Evolutionary conservation across 2,113 vertebrate species (phyloP).

Genomic region (Nannospalax galili): DNA sequence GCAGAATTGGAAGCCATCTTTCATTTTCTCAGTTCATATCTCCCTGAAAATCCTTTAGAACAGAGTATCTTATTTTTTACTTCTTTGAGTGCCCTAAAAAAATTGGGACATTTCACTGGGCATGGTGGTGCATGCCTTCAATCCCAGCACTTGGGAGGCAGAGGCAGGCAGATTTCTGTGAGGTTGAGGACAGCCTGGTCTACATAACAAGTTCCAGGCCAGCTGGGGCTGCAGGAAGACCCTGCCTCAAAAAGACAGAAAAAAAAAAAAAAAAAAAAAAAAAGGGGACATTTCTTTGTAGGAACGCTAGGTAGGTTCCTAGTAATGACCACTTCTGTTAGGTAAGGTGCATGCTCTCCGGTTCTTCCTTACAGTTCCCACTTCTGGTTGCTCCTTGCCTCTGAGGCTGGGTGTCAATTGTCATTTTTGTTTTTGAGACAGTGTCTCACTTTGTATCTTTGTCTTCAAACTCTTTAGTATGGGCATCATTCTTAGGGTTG

Average conservation of each 20-base stretch:
- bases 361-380: background rate
- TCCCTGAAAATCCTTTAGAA: conserved; percentile 17
- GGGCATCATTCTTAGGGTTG: background rate
- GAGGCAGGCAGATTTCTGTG: no score
- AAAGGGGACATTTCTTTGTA: background rate
- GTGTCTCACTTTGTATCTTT: background rate
- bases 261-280: no score
- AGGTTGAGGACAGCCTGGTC: no score
- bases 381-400: background rate
- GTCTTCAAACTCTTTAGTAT: background rate
- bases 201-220: no score
- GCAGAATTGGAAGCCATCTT: background rate
- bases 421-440: background rate
- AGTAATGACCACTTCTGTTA: background rate
- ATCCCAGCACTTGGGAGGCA: no score
- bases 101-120: conserved; percentile 24
- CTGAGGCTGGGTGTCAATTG: background rate
- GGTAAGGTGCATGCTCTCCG: no score
- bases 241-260: no score
- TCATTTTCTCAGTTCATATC: background rate
- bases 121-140: no score
- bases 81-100: background rate
- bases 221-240: no score
- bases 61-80: background rate
- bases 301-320: background rate